Percentiles rank a stretch among this genome's conserved stretches.
These are phyloP conservation scores for Lanistes nyassanus DNA, from an alignment of 1,140 invertebrate species.

Conservation along the genomic window DNA sequence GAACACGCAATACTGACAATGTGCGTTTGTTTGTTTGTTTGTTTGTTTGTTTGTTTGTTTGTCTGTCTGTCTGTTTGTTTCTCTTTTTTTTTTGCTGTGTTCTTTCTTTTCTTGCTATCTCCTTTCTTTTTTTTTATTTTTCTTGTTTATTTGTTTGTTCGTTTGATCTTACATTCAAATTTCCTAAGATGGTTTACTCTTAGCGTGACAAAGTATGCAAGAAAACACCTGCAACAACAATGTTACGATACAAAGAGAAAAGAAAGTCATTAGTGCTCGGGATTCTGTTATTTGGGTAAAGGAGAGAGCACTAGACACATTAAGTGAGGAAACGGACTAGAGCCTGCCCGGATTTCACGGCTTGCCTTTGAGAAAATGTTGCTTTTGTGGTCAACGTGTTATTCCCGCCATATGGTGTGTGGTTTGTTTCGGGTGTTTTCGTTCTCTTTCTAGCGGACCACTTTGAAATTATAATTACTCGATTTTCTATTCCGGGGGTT, in stretches of 20 bases:
- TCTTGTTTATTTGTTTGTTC: neutral
- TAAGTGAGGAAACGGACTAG: constrained; percentile 8
- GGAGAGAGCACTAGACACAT: constrained; percentile 9
- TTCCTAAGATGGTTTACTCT: neutral
- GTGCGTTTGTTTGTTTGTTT: neutral
- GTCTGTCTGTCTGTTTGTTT: constrained; percentile 1
- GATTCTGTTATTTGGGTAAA: neutral
- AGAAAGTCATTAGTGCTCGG: neutral
- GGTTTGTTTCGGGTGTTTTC: neutral
- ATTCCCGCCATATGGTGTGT: constrained; percentile 14
- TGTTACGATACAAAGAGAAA: neutral
- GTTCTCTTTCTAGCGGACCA: neutral
- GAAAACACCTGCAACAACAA: neutral
- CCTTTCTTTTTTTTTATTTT: neutral
- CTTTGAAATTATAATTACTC: neutral
- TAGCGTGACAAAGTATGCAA: neutral
- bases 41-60: neutral
- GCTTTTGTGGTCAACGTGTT: neutral
- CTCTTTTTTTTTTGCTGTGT: neutral
- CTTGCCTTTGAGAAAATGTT: neutral
- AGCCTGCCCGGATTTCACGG: neutral
- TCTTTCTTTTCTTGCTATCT: neutral
- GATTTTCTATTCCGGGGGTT: neutral
- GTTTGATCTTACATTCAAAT: neutral
- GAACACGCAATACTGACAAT: too few species aligned